Evolutionary conservation across 2,113 vertebrate genomes (phyloP), one percentile per base, ranked within the genome.

Genomic region (Nycticebus coucang): DNA sequence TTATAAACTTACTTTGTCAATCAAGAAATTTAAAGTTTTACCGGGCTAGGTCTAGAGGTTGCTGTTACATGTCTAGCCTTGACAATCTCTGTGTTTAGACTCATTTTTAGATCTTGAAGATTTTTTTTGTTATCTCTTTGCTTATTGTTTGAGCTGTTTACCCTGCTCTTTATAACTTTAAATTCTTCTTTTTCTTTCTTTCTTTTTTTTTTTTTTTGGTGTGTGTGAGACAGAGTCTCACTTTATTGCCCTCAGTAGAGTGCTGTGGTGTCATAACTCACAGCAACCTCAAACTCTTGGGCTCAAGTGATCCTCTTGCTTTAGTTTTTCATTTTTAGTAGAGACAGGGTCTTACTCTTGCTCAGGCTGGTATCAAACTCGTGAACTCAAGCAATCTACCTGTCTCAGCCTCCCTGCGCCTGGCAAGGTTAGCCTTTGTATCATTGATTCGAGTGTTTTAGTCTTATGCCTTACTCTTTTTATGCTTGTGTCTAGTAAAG

Each of bases 11-110:
- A 69, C 89, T 37, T 37, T 4, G 4, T 30, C 28, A 79, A 55
- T 92, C 81, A 87, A 92, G 30, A 91, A 88, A 84, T n/a, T 83
- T 69, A 69, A 83, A 64, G 28, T 75, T 88, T 93, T 91, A 88
- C 10, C 57, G 86, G 60, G 28, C 22, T 50, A 18, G 50, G 72
- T 74, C 71, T 69, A 69, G 13, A 37, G 55, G 21, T 79, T 79
- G 55, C 87, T 75, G 11, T 66, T 89, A 80, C 8, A 30, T 68
- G 1, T 71, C 91, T 84, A 93, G n/a, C 53, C 24, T 28, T 93
- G 37, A 78, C 6, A 33, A 66, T 86, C 18, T 77, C 28, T 4
- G 37, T 5, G 13, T 8, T 69, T 81, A 10, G 24, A 18, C 89
- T 60, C 91, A 19, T 75, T 66, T 53, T 90, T 66, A 82, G 41